phyloP scores from a whole-genome alignment of 2,113 vertebrate genomes.

The Crocuta crocuta region DNA sequence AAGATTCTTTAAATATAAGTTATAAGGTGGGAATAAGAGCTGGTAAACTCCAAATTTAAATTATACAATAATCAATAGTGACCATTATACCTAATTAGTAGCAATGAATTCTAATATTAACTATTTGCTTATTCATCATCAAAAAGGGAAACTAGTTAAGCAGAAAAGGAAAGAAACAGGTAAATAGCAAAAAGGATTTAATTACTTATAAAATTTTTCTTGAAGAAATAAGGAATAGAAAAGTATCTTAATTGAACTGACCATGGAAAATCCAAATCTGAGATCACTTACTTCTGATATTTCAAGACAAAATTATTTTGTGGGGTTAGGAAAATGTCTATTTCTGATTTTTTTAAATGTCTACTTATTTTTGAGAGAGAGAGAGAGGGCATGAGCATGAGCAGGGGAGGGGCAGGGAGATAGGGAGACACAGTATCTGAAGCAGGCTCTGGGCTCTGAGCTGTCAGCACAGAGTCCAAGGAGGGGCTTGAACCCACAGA shows the following conservation, averaged over 20 bases:
- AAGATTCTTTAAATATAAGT: background rate
- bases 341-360: background rate
- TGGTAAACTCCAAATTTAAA: constrained; percentile 16
- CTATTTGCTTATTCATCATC: background rate
- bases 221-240: background rate
- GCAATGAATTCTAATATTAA: constrained; percentile 25
- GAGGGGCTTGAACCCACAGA: no score
- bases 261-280: background rate
- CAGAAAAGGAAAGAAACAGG: background rate
- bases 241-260: background rate
- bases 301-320: background rate
- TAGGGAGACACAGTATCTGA: no score
- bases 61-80: background rate
- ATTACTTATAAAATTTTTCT: background rate
- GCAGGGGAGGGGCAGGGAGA: no score
- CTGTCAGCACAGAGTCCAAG: no score
- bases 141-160: background rate
- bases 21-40: background rate
- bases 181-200: background rate
- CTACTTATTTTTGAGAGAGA: no score
- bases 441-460: no score
- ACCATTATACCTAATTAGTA: background rate
- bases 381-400: no score
- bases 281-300: background rate
- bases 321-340: background rate